Conservation (phyloP, 2,797 vertebrate genomes). For the Lithobates sylvaticus region DNA sequence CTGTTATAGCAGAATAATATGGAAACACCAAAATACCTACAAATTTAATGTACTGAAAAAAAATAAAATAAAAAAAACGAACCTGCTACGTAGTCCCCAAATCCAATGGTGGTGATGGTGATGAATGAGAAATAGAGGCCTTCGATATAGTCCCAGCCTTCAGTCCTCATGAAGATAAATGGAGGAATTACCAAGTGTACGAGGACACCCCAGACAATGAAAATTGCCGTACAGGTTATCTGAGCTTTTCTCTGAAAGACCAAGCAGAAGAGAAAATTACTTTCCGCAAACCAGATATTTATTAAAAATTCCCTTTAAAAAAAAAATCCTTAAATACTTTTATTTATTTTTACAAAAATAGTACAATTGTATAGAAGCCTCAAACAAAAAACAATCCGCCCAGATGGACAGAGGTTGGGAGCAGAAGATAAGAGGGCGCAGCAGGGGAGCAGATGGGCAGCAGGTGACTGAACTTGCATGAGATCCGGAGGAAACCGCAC, state of each 20-base stretch:
- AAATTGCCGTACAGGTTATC: conserved; percentile 95
- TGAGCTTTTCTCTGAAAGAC: conserved; percentile 90
- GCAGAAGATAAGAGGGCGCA: not conserved
- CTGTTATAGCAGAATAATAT: too few relatives aligned
- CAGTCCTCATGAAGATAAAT: conserved; percentile 95
- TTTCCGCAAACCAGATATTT: too few relatives aligned
- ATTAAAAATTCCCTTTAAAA: too few relatives aligned
- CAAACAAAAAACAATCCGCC: too few relatives aligned
- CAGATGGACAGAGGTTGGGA: not conserved
- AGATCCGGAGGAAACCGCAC: not conserved
- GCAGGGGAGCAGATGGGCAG: not conserved
- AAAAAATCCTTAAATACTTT: too few relatives aligned
- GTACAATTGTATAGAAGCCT: too few relatives aligned
- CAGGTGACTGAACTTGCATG: not conserved
- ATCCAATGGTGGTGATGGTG: conserved; percentile 96
- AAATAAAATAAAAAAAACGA: conserved; percentile 67
- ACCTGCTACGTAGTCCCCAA: conserved; percentile 97
- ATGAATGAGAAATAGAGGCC: conserved; percentile 98
- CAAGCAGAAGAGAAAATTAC: not conserved
- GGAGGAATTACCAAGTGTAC: conserved; percentile 94
- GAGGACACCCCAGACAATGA: conserved; percentile 93
- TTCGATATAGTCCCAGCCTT: conserved; percentile 94
- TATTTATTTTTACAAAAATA: too few relatives aligned
- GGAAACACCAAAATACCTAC: too few relatives aligned
- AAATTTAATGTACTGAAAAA: too few relatives aligned